Evolutionary conservation across 2,113 vertebrate species (phyloP).

Genomic region (Patagioenas fasciata): DNA sequence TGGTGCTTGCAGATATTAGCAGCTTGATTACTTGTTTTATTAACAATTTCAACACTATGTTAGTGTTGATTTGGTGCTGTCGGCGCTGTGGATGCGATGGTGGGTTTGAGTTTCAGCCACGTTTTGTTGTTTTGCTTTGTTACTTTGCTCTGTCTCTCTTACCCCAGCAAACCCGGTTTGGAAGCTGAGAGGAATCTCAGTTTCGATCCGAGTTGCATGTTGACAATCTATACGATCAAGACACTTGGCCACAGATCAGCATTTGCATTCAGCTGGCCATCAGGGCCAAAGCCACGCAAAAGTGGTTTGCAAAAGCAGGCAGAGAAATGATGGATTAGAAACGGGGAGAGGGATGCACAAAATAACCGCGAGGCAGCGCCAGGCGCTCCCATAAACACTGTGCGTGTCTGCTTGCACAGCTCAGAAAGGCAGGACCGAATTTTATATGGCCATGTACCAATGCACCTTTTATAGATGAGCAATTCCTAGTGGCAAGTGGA

Average conservation of each 20-base stretch:
- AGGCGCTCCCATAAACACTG: rapidly evolving
- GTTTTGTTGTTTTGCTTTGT: too few relatives aligned
- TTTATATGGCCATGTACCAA: rapidly evolving
- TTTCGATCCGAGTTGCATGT: rapidly evolving
- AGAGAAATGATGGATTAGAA: neutral
- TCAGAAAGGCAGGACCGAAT: neutral
- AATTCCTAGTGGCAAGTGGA: neutral
- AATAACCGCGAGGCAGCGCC: rapidly evolving
- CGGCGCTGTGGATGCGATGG: rapidly evolving
- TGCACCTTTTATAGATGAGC: neutral
- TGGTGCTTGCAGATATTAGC: constrained; percentile 3
- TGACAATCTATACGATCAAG: too few relatives aligned
- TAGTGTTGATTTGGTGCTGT: neutral
- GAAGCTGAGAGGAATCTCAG: rapidly evolving
- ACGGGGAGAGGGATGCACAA: neutral
- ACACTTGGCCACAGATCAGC: neutral
- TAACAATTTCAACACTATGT: neutral
- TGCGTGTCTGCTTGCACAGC: neutral
- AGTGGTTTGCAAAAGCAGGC: neutral
- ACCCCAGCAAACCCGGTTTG: neutral
- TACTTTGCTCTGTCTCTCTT: neutral
- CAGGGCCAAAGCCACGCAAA: neutral
- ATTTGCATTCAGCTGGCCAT: neutral
- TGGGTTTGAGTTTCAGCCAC: neutral
- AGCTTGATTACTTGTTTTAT: neutral